These are phyloP conservation scores for Rhyacophila brunnea DNA, from an alignment of 1,140 invertebrate species.

Conservation along the genomic window DNA sequence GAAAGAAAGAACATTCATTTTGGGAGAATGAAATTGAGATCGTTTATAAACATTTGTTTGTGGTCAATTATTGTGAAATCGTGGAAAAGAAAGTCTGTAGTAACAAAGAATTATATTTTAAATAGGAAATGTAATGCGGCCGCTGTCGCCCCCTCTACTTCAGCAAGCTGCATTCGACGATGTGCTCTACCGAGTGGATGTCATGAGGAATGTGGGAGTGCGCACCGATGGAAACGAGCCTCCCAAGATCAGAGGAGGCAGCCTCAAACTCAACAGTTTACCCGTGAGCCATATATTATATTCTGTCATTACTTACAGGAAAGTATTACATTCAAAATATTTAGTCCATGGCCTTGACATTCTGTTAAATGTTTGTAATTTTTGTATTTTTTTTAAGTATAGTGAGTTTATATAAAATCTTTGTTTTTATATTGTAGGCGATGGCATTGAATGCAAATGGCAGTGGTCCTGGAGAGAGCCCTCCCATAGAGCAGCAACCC, in stretches of 20 bases:
- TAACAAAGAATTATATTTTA: too few species aligned
- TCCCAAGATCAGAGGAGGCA: slow-evolving; percentile 36
- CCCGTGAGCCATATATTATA: slow-evolving; percentile 38
- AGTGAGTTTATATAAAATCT: too few species aligned
- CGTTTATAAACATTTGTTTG: too few species aligned
- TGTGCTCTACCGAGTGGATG: slow-evolving; percentile 76
- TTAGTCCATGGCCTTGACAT: not conserved
- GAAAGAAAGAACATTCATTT: too few species aligned
- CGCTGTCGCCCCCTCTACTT: slow-evolving; percentile 65
- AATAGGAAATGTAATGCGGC: slow-evolving; percentile 33
- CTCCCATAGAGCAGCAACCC: slow-evolving; percentile 50
- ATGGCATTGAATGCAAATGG: slow-evolving; percentile 24
- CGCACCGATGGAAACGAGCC: slow-evolving; percentile 34
- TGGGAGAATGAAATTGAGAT: too few species aligned
- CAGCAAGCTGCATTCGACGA: slow-evolving; percentile 86
- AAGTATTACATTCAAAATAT: too few species aligned
- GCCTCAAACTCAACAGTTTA: slow-evolving; percentile 23
- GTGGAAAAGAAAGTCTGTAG: too few species aligned
- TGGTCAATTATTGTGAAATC: too few species aligned
- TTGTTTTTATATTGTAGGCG: slow-evolving; percentile 19
- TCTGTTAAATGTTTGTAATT: slow-evolving; percentile 13
- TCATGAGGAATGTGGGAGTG: slow-evolving; percentile 73
- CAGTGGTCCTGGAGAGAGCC: slow-evolving; percentile 30
- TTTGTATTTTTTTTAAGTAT: too few species aligned
- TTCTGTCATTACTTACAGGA: too few species aligned